phyloP scores from a whole-genome alignment of 2,888 invertebrate species.

The Chrysina gloriosa region DNA sequence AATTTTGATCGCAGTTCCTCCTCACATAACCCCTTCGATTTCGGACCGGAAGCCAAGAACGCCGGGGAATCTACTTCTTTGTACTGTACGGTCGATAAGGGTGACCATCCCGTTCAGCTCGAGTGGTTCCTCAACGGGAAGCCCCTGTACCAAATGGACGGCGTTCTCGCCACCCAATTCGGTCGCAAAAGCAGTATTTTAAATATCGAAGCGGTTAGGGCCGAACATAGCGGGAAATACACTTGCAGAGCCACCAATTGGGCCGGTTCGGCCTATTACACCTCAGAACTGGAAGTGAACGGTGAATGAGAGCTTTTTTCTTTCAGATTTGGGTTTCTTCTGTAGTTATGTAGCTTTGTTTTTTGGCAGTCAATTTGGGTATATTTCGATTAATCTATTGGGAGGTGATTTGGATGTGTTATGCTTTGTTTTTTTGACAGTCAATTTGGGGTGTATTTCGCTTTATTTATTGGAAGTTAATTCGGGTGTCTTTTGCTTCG shows the following conservation, averaged over 20 bases:
- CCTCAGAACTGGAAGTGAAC: conserved; percentile 74
- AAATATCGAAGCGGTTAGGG: conserved; percentile 72
- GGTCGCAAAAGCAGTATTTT: conserved; percentile 68
- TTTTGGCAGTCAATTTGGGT: background rate
- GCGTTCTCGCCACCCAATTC: conserved; percentile 66
- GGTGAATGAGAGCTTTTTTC: conserved; percentile 66
- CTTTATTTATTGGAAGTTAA: too few species aligned
- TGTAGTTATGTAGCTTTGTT: background rate
- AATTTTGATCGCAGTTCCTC: conserved; percentile 60
- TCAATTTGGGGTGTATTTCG: too few species aligned
- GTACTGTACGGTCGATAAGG: conserved; percentile 77
- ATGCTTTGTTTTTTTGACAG: too few species aligned
- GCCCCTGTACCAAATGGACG: conserved; percentile 70
- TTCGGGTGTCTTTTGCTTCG: too few species aligned
- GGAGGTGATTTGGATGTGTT: too few species aligned
- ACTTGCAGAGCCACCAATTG: conserved; percentile 76
- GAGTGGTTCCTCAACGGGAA: conserved; percentile 80
- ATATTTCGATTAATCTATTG: too few species aligned
- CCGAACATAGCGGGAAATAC: conserved; percentile 78
- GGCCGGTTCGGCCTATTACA: conserved; percentile 74
- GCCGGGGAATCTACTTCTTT: conserved; percentile 77
- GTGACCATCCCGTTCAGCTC: conserved; percentile 79
- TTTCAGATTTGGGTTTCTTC: background rate
- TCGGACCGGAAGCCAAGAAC: conserved; percentile 70
- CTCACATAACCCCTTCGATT: conserved; percentile 71